Conservation (phyloP, 2,888 invertebrate species). For the Drosophila mercatorum region DNA sequence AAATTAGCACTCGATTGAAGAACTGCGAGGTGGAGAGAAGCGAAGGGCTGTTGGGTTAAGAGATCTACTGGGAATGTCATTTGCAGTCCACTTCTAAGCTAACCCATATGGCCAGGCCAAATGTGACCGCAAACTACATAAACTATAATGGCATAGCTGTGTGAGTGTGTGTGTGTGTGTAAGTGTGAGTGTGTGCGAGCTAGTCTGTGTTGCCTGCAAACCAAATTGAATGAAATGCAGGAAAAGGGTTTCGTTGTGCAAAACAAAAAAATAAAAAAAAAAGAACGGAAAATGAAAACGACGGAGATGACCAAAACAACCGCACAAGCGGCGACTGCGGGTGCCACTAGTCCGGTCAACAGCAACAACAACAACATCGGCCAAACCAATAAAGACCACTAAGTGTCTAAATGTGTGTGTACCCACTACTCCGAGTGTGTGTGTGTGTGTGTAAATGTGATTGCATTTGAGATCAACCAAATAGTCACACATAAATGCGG, state of each 20-base stretch:
- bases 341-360: slow-evolving; percentile 60
- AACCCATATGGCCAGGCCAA: slow-evolving; percentile 72
- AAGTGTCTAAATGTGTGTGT: slow-evolving; percentile 73
- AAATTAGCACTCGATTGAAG: slow-evolving; percentile 72
- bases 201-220: slow-evolving; percentile 34
- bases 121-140: slow-evolving; percentile 81
- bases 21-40: not conserved
- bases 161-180: slow-evolving; percentile 21
- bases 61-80: slow-evolving; percentile 53
- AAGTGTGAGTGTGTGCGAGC: slow-evolving; percentile 16
- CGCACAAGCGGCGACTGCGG: slow-evolving; percentile 71
- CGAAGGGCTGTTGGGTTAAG: slow-evolving; percentile 5
- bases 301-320: slow-evolving; percentile 66
- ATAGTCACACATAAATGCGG: slow-evolving; percentile 81
- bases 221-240: slow-evolving; percentile 73
- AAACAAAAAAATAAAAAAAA: slow-evolving; percentile 15
- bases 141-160: slow-evolving; percentile 67
- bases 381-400: slow-evolving; percentile 81
- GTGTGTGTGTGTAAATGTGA: slow-evolving; percentile 61
- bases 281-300: slow-evolving; percentile 31
- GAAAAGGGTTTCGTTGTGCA: slow-evolving; percentile 63
- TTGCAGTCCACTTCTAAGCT: slow-evolving; percentile 54
- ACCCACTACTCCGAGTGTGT: slow-evolving; percentile 21
- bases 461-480: slow-evolving; percentile 80
- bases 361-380: slow-evolving; percentile 34